phyloP scores from a whole-genome alignment of 2,888 invertebrate genomes.

The Agriopis aurantiaria region DNA sequence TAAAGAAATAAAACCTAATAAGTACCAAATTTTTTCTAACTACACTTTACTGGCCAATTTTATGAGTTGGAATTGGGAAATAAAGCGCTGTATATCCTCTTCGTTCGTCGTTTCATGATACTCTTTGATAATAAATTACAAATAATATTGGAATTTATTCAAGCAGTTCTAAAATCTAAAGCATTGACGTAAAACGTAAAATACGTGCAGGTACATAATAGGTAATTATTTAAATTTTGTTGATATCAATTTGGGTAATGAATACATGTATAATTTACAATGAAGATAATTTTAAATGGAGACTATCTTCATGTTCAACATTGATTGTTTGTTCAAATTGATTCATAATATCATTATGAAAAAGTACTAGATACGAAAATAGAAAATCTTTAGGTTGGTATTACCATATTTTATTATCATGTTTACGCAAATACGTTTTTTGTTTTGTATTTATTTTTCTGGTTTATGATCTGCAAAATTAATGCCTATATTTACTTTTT shows the following conservation, averaged over 20 bases:
- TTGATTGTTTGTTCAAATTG: no score
- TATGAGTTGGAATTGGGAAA: no score
- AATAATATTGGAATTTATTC: constrained; percentile 12
- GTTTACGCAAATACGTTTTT: background rate
- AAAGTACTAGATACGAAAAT: background rate
- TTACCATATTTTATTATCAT: background rate
- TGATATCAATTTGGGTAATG: background rate
- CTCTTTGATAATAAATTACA: background rate
- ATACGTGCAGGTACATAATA: background rate
- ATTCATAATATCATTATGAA: no score
- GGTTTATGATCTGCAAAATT: no score
- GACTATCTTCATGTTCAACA: no score
- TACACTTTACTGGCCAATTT: no score
- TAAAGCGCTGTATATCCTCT: background rate
- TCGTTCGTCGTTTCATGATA: background rate
- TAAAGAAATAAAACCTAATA: no score
- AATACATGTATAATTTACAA: background rate
- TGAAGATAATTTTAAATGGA: no score
- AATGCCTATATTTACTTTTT: no score
- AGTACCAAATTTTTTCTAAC: no score
- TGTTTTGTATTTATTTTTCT: no score
- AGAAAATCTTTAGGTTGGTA: background rate
- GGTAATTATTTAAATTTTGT: background rate
- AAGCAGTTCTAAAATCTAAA: constrained; percentile 4
- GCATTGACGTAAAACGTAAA: background rate